Evolutionary conservation across 2,113 vertebrate genomes (phyloP), one percentile per base, ranked within the genome.

Genomic region (Ammodytes dubius): DNA sequence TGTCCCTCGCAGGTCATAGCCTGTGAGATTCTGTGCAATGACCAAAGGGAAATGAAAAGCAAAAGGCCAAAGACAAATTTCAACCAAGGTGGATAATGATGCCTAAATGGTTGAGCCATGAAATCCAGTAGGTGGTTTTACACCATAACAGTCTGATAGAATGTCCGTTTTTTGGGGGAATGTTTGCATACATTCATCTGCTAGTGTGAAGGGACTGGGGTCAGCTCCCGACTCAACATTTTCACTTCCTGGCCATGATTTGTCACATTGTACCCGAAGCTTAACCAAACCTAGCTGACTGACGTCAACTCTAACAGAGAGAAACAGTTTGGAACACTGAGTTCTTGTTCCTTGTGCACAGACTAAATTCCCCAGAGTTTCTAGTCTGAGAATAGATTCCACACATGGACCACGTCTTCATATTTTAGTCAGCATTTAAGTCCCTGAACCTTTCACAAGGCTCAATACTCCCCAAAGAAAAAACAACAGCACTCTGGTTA

Each of bases 351-450:
- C 14, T 57, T 2, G 45, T 54, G 60, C 19, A 74, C 45, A 60
- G 15, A 42, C 7, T 49, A 42, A 14, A 19, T 17, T 56, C 47
- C 37, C 37, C 37, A 7, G 14, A 2, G 61, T 39, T 35, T 73
- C 9, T 17, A 5, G 9, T 56, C 65, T 2, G 45, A 79, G 56
- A 85, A 59, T 6, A 73, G 39, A 70, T 17, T 45, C 59, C 5
- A n/a, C 54, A 78, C 70, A 69, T 37, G 10, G 63, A 47, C 14
- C 5, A 68, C 11, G 6, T 46, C 56, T 45, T 82, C 3, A 77
- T 2, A 57, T 81, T 72, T 39, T 14, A 50, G 12, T 40, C 57
- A 49, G 40, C 14, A 3, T 70, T 67, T 45, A 13, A 13, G 47
- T 45, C 47, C 3, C 35, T 46, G 4, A 45, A 14, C 7, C 5